Conservation (phyloP, 2,888 invertebrate species). For the Euphydryas editha region DNA sequence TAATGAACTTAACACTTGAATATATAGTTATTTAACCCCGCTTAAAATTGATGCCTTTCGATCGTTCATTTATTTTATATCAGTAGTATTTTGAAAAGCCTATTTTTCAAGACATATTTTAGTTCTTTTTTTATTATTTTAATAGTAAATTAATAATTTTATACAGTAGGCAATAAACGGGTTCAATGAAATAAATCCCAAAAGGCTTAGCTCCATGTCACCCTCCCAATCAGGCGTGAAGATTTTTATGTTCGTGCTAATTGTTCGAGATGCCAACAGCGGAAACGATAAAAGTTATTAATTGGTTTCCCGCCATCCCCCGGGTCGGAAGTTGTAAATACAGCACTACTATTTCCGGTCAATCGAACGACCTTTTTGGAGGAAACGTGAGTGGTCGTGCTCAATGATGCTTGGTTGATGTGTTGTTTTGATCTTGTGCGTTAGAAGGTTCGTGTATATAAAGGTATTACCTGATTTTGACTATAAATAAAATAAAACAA, state of each 20-base stretch:
- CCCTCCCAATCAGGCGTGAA: conserved; percentile 72
- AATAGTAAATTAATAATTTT: not conserved
- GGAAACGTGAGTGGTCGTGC: conserved; percentile 28
- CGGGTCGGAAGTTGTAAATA: conserved; percentile 78
- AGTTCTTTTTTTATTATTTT: not conserved
- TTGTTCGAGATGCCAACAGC: conserved; percentile 70
- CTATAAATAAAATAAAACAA: not conserved
- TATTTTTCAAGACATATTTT: no score
- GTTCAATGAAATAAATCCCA: conserved; percentile 10
- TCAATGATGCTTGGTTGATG: conserved; percentile 29
- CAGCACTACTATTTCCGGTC: conserved; percentile 76
- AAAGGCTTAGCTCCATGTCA: conserved; percentile 15
- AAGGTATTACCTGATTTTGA: not conserved
- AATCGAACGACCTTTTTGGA: conserved; percentile 64
- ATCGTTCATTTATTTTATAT: no score
- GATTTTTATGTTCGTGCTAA: conserved; percentile 78
- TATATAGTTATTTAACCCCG: no score
- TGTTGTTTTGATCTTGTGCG: conserved; percentile 13
- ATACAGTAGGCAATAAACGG: conserved; percentile 1
- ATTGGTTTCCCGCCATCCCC: conserved; percentile 74
- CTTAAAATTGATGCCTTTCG: no score
- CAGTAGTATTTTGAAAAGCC: no score
- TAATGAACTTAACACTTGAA: no score
- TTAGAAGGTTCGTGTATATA: not conserved
- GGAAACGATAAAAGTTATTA: conserved; percentile 81